A percentile compares a stretch with the other conserved stretches of the same genome.
These are phyloP conservation scores for Alces alces DNA, from an alignment of 2,113 vertebrate species.

Conservation along the genomic window DNA sequence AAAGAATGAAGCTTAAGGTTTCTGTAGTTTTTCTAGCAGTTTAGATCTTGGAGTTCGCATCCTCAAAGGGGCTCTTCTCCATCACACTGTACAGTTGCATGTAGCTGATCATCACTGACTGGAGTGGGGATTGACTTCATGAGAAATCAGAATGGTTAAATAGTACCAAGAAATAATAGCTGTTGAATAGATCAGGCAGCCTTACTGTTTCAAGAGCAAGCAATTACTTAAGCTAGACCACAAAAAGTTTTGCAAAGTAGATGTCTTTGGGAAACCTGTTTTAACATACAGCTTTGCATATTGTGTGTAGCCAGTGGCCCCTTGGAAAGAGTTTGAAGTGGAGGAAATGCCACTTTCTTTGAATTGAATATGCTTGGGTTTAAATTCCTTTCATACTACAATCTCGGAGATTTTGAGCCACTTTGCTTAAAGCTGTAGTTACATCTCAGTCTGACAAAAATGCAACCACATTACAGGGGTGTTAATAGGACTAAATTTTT, in stretches of 20 bases:
- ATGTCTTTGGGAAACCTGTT: background rate
- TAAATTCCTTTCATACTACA: background rate
- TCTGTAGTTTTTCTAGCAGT: background rate
- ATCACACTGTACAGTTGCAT: background rate
- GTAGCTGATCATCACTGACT: background rate
- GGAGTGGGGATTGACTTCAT: background rate
- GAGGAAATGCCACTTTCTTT: background rate
- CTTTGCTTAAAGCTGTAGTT: background rate
- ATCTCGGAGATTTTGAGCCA: background rate
- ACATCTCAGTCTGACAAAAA: background rate
- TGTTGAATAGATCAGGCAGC: slow-evolving; percentile 9
- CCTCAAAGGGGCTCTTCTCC: background rate
- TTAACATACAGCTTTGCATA: background rate
- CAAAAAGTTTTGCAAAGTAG: background rate
- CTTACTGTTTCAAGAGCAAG: slow-evolving; percentile 22
- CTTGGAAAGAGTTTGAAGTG: background rate
- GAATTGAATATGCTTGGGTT: background rate
- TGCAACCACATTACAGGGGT: background rate
- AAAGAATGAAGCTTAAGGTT: background rate
- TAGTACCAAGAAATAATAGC: slow-evolving; percentile 36
- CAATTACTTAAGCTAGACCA: slow-evolving; percentile 35
- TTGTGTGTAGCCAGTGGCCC: background rate
- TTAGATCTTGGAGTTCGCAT: background rate
- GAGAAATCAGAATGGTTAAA: slow-evolving; percentile 28
- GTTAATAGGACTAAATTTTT: background rate